A percentile compares a stretch with the other conserved stretches of the same genome.
These are phyloP conservation scores for Hypothenemus hampei DNA, from an alignment of 1,140 invertebrate genomes.

Conservation along the genomic window DNA sequence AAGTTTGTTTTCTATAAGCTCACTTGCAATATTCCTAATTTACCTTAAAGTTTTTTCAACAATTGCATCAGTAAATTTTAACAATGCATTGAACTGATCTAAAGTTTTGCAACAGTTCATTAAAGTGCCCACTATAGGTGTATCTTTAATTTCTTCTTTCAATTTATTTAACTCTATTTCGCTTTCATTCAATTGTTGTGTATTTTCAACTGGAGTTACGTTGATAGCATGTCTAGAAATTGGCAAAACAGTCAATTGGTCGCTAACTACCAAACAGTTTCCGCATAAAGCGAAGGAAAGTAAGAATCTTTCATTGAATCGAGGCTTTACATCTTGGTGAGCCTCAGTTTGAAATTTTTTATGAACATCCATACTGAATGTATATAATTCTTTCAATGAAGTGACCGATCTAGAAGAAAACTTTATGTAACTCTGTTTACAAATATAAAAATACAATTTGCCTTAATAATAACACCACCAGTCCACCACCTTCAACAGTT, in stretches of 20 bases:
- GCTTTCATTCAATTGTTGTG: slow-evolving; percentile 43
- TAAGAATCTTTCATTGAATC: slow-evolving; percentile 82
- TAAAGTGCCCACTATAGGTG: slow-evolving; percentile 86
- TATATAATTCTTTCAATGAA: slow-evolving; percentile 91
- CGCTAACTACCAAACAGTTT: slow-evolving; percentile 86
- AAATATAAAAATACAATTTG: not conserved
- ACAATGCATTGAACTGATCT: slow-evolving; percentile 88
- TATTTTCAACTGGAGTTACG: slow-evolving; percentile 63
- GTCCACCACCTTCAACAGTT: slow-evolving; percentile 96
- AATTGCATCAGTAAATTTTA: slow-evolving; percentile 93
- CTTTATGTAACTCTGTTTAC: no score
- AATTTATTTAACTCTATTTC: slow-evolving; percentile 62
- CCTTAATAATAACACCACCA: slow-evolving; percentile 82
- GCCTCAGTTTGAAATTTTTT: slow-evolving; percentile 89
- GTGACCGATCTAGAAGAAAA: slow-evolving; percentile 58
- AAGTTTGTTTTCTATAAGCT: not conserved
- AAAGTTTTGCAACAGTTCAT: slow-evolving; percentile 88
- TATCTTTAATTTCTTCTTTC: slow-evolving; percentile 70
- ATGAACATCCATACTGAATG: slow-evolving; percentile 99
- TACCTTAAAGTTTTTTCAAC: slow-evolving; percentile 79
- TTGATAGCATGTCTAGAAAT: slow-evolving; percentile 86
- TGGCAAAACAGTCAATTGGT: slow-evolving; percentile 87
- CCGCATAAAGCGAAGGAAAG: not conserved
- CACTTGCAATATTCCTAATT: slow-evolving; percentile 1
- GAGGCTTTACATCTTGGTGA: slow-evolving; percentile 83